Conservation (phyloP, 2,888 invertebrate species). For the Hydroisotoma schaefferi region DNA sequence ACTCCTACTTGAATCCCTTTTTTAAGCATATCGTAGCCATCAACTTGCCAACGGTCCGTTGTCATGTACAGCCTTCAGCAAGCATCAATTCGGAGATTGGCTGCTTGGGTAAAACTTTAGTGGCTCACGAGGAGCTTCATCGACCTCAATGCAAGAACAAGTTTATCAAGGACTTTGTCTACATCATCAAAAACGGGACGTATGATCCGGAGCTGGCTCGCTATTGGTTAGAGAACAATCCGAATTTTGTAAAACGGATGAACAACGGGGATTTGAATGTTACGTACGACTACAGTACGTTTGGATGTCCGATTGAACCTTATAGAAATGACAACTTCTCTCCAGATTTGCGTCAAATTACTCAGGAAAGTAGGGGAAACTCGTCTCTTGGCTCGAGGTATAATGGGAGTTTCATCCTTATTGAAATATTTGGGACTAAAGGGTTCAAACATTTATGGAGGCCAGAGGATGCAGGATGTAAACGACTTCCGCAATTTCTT, state of each 20-base stretch:
- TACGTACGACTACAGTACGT: conserved; percentile 36
- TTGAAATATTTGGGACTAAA: conserved; percentile 40
- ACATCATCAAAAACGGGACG: conserved; percentile 8
- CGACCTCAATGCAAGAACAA: conserved; percentile 30
- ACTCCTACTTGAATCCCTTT: conserved; percentile 30
- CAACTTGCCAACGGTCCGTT: conserved; percentile 25
- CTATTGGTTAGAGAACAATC: conserved; percentile 22
- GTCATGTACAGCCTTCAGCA: conserved; percentile 34
- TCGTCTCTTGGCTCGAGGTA: conserved; percentile 17
- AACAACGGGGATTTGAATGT: conserved; percentile 13
- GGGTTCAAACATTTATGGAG: conserved; percentile 26
- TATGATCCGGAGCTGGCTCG: conserved; percentile 29
- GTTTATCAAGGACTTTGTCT: conserved; percentile 31
- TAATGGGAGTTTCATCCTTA: conserved; percentile 31
- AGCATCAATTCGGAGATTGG: conserved; percentile 25
- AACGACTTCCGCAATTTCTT: background rate
- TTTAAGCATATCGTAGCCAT: conserved; percentile 20
- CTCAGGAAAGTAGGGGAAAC: conserved; percentile 11
- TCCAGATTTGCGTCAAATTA: conserved; percentile 38
- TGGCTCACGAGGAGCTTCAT: conserved; percentile 36
- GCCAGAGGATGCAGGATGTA: conserved; percentile 9
- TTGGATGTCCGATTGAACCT: conserved; percentile 44
- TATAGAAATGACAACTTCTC: conserved; percentile 28
- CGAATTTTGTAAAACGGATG: background rate
- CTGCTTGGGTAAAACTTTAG: conserved; percentile 28